Evolutionary conservation across 2,797 vertebrate species (phyloP), one percentile per base, ranked within the genome.

Genomic region (Peromyscus melanophrys): DNA sequence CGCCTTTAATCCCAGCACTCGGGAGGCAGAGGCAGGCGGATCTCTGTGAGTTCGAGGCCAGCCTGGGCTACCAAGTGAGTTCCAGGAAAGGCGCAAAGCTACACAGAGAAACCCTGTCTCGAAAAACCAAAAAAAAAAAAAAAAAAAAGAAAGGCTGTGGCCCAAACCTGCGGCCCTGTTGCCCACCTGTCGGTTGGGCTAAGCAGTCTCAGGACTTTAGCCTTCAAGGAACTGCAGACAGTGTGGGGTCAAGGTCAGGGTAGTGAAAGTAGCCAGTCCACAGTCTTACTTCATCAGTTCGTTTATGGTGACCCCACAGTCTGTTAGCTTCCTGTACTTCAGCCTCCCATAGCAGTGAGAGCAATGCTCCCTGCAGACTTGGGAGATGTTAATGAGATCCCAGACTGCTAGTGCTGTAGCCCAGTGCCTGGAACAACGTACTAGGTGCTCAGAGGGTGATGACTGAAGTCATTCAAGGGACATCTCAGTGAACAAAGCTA

Each of bases 381-480:
- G 96, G 95, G 97, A 92, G 95, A 95, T 93, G 95, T 95, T 97
- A 97, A 93, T 95, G 90, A 95, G 73, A 78, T 89, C 77, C 7
- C 52, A 82, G 94, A 86, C 77, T 69, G 27, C 82, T 65, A 93
- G 10, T 83, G 21, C 37, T 43, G 21, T 96, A 97, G 88, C 94
- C 95, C 95, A 95, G 94, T 96, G 92, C 96, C 96, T 96, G 96
- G 95, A 96, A 97, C 94, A 96, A 97, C 90, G 96, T 96, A 52
- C 73, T 59, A 94, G 92, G 87, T 95, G 63, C 87, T 92, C 67
- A 27, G 85, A 85, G 94, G 89, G 78, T 40, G 19, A 40, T 31
- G 13, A 52, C 37, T 10, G 1, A 1, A 43, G 63, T 89, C 61
- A 19, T 37, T 0, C 0, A n/a, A 82, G 11, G 71, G 65, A 27